Evolutionary conservation across 2,113 vertebrate species (phyloP).

Genomic region (Seriola dumerili): DNA sequence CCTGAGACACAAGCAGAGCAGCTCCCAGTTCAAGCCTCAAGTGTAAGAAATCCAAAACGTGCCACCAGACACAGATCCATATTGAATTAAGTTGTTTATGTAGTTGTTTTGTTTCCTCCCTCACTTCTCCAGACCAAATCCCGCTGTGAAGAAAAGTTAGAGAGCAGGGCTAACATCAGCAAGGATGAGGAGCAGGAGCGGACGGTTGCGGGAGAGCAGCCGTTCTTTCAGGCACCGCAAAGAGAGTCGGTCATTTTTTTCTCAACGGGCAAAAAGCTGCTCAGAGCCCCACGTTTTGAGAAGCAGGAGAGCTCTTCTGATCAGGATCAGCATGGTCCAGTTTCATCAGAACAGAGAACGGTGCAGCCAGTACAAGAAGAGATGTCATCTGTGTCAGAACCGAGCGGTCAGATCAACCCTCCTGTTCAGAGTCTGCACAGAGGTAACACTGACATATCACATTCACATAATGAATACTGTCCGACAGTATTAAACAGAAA

Average conservation of each 20-base stretch:
- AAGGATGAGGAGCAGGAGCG: neutral
- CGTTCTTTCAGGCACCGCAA: slow-evolving; percentile 72
- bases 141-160: slow-evolving; percentile 29
- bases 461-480: neutral
- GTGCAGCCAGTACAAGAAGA: neutral
- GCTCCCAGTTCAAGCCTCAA: slow-evolving; percentile 21
- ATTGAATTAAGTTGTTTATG: neutral
- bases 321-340: slow-evolving; percentile 6
- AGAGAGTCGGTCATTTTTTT: slow-evolving; percentile 86
- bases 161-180: neutral
- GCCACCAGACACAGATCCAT: neutral
- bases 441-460: slow-evolving; percentile 50
- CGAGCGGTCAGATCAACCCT: neutral
- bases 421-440: slow-evolving; percentile 33
- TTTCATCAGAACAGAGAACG: slow-evolving; percentile 10
- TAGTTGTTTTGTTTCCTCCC: neutral
- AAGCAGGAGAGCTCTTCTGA: slow-evolving; percentile 2
- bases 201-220: slow-evolving; percentile 37
- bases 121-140: slow-evolving; percentile 51
- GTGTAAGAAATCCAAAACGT: slow-evolving; percentile 57
- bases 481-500: neutral
- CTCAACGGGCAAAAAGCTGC: slow-evolving; percentile 77
- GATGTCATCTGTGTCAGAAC: neutral
- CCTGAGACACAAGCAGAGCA: slow-evolving; percentile 26
- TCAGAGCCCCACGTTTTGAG: slow-evolving; percentile 54